Conservation (phyloP, 2,797 vertebrate species). For the Sebastes cheni region DNA sequence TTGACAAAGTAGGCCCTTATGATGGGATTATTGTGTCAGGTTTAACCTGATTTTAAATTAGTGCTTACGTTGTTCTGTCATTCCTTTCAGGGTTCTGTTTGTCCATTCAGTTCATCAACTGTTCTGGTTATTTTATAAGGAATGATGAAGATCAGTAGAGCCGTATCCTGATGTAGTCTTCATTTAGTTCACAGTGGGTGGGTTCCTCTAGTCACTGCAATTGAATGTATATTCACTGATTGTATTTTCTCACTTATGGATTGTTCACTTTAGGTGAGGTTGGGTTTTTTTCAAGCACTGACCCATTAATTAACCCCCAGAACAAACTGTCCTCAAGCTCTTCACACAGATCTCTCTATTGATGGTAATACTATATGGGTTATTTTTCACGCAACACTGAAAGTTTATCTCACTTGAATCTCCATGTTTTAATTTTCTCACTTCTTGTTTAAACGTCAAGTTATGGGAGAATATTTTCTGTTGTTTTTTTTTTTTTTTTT, state of each 20-base stretch:
- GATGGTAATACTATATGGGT: conserved; percentile 15
- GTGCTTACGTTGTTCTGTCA: conserved; percentile 9
- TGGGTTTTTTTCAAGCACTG: conserved; percentile 7
- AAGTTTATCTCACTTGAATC: conserved; percentile 70
- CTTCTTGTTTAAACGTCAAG: conserved; percentile 44
- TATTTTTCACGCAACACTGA: conserved; percentile 61
- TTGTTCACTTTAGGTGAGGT: conserved; percentile 48
- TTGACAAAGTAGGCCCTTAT: not conserved
- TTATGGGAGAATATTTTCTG: conserved; percentile 48
- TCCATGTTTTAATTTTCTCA: conserved; percentile 48
- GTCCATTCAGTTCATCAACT: conserved; percentile 22
- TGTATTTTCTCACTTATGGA: conserved; percentile 62
- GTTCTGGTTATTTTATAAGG: conserved; percentile 33
- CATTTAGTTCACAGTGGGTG: conserved; percentile 25
- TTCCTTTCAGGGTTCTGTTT: conserved; percentile 50
- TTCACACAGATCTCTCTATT: conserved; percentile 1
- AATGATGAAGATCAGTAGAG: conserved; percentile 28
- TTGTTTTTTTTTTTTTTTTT: conserved; percentile 22
- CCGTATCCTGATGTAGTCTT: conserved; percentile 13
- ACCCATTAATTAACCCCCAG: not conserved
- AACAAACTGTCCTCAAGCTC: conserved; percentile 2
- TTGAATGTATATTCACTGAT: conserved; percentile 78
- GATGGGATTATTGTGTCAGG: conserved; percentile 7
- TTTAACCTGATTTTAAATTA: conserved; percentile 41
- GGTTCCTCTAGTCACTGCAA: conserved; percentile 50